Evolutionary conservation across 1,140 invertebrate genomes (phyloP), one percentile per base, ranked within the genome.

Genomic region (Homarus americanus): DNA sequence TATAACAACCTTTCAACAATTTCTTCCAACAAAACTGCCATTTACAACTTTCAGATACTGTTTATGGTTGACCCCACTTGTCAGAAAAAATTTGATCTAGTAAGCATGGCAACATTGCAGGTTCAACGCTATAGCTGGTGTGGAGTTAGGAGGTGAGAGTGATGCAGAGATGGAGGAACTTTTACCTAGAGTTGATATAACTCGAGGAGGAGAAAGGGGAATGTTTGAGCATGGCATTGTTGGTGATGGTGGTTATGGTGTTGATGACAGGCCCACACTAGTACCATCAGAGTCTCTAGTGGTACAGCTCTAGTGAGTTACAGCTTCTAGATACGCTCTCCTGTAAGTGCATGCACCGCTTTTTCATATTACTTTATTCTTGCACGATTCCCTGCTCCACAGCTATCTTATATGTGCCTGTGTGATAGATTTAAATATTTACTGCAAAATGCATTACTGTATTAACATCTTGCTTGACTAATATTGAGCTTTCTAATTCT

Each of bases 111-210:
- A 90, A 83, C 82, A 73, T 90, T 90, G 80, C 88, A 90, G 88
- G 88, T 90, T 84, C 88, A 90, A 90, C 80, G 88, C 88, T 38
- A 82, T 90, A 66, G 84, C 88, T 36, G 88, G 88, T 58, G 82
- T 90, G 72, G 53, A 78, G 40, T 76, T 90, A 63, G 88, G 88
- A 83, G 88, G 80, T 83, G 80, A 84, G 80, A 84, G 73, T 76
- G 88, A 83, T 66, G 87, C 38, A 49, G 88, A 83, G 49, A 76
- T 83, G 88, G 80, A 83, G 80, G 72, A 90, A 41, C 88, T 90
- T 17, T 78, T 90, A 34, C 53, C 69, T 66, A 66, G 44, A 63
- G 41, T 90, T 66, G 75, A 69, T 36, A n/a, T 79, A 58, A 28
- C 36, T 41, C 44, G 40, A 63, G 86, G 76, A 66, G 66, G 24